Percentiles rank a stretch among this genome's conserved stretches.
phyloP scores from a whole-genome alignment of 2,797 vertebrate species.

The Coilia nasus region DNA sequence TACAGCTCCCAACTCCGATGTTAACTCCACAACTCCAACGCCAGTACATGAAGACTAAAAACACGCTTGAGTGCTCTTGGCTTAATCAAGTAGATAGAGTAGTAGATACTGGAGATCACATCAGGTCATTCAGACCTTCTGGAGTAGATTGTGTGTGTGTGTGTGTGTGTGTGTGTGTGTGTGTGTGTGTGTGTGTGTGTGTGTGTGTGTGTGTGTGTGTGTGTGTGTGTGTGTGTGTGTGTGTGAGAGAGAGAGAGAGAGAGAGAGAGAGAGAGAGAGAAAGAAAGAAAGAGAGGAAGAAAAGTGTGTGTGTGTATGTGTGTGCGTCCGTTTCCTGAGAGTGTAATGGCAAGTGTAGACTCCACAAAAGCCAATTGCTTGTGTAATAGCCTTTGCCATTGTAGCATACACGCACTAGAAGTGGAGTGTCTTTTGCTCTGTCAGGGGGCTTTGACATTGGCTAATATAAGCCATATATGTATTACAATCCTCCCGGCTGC shows the following conservation, averaged over 20 bases:
- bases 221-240: too few relatives aligned
- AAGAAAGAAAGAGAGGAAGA: too few relatives aligned
- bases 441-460: too few relatives aligned
- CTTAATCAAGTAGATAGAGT: background rate
- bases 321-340: background rate
- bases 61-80: background rate
- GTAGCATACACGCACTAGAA: background rate
- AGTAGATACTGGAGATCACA: background rate
- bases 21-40: background rate
- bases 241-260: too few relatives aligned
- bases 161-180: background rate
- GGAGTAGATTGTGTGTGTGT: too few relatives aligned
- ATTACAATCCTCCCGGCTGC: background rate
- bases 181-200: slow-evolving; percentile 1
- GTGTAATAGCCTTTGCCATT: background rate
- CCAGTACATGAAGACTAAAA: too few relatives aligned
- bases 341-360: background rate
- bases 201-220: too few relatives aligned
- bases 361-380: slow-evolving; percentile 5
- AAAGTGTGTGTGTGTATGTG: too few relatives aligned
- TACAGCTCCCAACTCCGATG: too few relatives aligned
- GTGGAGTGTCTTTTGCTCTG: background rate
- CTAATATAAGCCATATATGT: background rate
- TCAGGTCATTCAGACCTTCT: too few relatives aligned
- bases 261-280: too few relatives aligned